Conservation (phyloP, 2,113 vertebrate species). For the Geococcyx californianus region DNA sequence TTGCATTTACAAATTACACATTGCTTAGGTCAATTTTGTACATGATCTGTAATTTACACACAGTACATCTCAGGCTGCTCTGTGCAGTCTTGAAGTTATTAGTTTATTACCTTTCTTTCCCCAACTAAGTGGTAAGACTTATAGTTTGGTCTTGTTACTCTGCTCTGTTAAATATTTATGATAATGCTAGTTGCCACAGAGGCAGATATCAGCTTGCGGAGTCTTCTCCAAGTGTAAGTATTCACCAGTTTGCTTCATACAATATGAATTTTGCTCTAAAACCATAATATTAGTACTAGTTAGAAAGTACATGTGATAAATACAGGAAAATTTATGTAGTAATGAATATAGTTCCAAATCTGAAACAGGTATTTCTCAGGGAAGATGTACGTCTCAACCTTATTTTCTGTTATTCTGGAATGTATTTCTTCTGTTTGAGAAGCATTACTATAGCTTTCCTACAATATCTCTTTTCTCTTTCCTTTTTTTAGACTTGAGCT, state of each 20-base stretch:
- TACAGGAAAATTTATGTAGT: neutral
- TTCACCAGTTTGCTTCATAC: neutral
- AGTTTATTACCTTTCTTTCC: neutral
- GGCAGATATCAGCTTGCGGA: neutral
- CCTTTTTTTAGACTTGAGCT: neutral
- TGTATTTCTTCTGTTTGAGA: neutral
- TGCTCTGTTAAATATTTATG: neutral
- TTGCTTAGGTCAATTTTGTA: neutral
- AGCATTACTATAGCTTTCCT: neutral
- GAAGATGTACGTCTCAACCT: neutral
- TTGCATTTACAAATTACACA: conserved; percentile 7
- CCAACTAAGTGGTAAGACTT: neutral
- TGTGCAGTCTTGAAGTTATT: neutral
- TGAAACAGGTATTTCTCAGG: neutral
- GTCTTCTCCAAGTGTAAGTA: neutral
- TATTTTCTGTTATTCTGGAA: neutral
- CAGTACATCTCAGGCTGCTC: neutral
- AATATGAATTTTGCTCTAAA: neutral
- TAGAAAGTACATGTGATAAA: neutral
- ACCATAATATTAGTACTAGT: neutral
- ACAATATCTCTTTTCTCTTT: neutral
- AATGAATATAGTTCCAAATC: neutral
- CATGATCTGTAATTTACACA: neutral
- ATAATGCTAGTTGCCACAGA: neutral
- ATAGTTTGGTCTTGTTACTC: neutral